phyloP scores from a whole-genome alignment of 1,140 invertebrate species.

The Camponotus floridanus region DNA sequence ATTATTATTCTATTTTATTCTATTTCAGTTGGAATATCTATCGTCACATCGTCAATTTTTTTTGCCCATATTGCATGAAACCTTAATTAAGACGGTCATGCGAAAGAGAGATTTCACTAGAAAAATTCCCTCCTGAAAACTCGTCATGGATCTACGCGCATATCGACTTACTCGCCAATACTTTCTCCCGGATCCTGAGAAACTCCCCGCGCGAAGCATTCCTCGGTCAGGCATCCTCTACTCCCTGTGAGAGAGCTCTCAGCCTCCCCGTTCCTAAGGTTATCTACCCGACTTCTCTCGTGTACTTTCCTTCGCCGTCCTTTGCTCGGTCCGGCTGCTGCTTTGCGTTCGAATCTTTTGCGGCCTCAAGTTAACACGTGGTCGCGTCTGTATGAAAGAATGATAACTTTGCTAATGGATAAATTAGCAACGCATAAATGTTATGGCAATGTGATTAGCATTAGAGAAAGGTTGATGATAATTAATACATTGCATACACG shows the following conservation, averaged over 20 bases:
- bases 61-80: neutral
- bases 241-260: constrained; percentile 50
- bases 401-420: constrained; percentile 49
- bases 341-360: constrained; percentile 37
- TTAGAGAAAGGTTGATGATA: constrained; percentile 25
- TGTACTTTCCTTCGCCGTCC: constrained; percentile 3
- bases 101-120: constrained; percentile 20
- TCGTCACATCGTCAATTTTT: neutral
- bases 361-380: constrained; percentile 11
- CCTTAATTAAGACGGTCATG: constrained; percentile 26
- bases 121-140: constrained; percentile 42
- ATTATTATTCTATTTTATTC: neutral
- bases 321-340: constrained; percentile 8
- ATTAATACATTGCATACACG: constrained; percentile 34
- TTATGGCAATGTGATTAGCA: constrained; percentile 46
- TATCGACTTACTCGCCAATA: constrained; percentile 55
- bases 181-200: constrained; percentile 75
- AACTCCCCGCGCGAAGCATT: constrained; percentile 54
- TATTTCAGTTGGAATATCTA: constrained; percentile 14
- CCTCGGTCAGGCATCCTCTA: constrained; percentile 44
- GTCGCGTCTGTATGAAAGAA: constrained; percentile 22
- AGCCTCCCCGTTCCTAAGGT: constrained; percentile 45
- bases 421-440: constrained; percentile 27
- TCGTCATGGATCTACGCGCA: constrained; percentile 42
- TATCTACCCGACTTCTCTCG: constrained; percentile 39